phyloP scores from a whole-genome alignment of 2,797 vertebrate genomes.

The Gastrophryne carolinensis region DNA sequence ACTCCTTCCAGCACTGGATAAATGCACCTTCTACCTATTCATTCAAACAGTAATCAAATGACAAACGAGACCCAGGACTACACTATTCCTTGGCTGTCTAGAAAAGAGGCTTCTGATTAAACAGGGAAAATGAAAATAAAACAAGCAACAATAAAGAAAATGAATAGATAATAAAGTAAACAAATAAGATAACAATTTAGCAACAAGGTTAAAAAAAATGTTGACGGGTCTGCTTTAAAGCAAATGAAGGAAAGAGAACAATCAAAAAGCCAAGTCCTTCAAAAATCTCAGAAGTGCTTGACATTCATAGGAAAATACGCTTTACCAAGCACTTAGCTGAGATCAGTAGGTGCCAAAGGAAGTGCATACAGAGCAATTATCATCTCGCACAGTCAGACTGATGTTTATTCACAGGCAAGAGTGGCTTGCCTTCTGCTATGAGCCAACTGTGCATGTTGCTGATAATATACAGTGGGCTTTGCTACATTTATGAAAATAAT shows the following conservation, averaged over 20 bases:
- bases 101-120: background rate
- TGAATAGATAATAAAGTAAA: background rate
- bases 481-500: slow-evolving; percentile 62
- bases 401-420: slow-evolving; percentile 72
- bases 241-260: slow-evolving; percentile 63
- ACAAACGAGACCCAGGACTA: background rate
- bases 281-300: slow-evolving; percentile 68
- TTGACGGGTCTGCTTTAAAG: slow-evolving; percentile 12
- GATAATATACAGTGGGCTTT: slow-evolving; percentile 64
- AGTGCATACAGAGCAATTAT: slow-evolving; percentile 73
- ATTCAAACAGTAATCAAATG: background rate
- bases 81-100: background rate
- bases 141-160: background rate
- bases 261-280: slow-evolving; percentile 63
- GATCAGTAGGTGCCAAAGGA: slow-evolving; percentile 71
- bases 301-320: slow-evolving; percentile 68
- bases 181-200: background rate
- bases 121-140: background rate
- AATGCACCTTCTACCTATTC: background rate
- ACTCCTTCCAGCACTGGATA: background rate
- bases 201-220: background rate
- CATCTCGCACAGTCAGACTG: slow-evolving; percentile 69
- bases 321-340: slow-evolving; percentile 70
- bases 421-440: slow-evolving; percentile 64
- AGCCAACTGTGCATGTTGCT: slow-evolving; percentile 67